Base-by-base conservation (phyloP, 2,797 vertebrate genomes). In the Clarias laeviceps region DNA sequence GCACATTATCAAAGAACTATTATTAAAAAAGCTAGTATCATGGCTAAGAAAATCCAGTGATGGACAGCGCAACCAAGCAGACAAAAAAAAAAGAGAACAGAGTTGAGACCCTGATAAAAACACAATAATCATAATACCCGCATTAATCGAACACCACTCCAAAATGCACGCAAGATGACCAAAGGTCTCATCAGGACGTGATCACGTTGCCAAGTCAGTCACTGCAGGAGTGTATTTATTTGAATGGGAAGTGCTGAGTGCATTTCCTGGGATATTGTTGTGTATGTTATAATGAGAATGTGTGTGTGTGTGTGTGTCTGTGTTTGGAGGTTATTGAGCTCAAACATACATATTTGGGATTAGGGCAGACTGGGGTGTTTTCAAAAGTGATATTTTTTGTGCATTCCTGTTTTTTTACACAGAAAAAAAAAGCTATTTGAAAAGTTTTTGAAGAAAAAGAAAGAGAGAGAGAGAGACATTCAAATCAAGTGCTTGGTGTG, bases 401-500 rank as follows among this genome's bases (percentile, higher is more conserved):
- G 94, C 96, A 96, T 96, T 96, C 96, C 96, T 94, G 94, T 93
- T 93, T 94, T 82, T 78, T 62, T 68, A 76, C 34, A 61, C 65
- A 77, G 72, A 85, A 65, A 84, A 61, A 85, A 57, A 86, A 87
- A 74, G 69, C 27, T 84, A 82, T 89, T 86, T 84, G 74, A 86
- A 86, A 82, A 14, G 59, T 68, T 45, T 85, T 85, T 82, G 80
- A 86, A 82, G 84, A 85, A 76, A 88, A 40, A 78, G 37, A 79
- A n/a, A 69, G n/a, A 50, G 2, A 78, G 3, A 62, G 34, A 81
- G 65, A 86, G 82, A 82, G 76, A 85, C 72, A 85, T 94, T 95
- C 90, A 54, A 96, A 95, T 95, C 96, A 96, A 96, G 94, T 94
- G 95, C 96, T 96, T 82, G 96, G 93, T 95, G 77, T 84, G 86